These are phyloP conservation scores for Apamea anceps DNA, from an alignment of 2,888 invertebrate genomes.

Conservation along the genomic window DNA sequence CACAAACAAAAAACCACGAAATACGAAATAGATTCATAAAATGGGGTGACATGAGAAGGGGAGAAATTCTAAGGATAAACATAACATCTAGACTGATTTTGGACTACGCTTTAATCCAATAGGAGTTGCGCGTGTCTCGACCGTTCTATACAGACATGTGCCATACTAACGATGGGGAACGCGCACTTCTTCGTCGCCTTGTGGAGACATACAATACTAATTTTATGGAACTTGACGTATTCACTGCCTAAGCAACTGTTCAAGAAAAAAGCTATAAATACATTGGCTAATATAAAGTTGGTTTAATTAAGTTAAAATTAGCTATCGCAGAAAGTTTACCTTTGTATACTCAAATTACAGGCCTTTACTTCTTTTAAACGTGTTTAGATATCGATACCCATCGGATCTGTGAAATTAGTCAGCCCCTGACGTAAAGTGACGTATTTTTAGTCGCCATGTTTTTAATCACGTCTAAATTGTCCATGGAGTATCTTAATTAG, in stretches of 20 bases:
- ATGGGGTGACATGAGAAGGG: not conserved
- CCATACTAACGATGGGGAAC: not conserved
- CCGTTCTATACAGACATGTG: not conserved
- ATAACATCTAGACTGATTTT: not conserved
- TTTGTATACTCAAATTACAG: not conserved
- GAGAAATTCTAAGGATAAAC: not conserved
- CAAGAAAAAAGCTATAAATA: not conserved
- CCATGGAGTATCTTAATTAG: too few relatives aligned
- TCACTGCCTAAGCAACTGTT: not conserved
- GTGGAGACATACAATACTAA: not conserved
- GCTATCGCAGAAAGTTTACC: not conserved
- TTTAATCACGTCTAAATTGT: too few relatives aligned
- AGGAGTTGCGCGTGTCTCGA: not conserved
- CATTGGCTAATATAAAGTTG: not conserved
- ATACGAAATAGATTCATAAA: not conserved
- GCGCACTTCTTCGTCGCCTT: not conserved
- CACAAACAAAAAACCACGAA: too few relatives aligned
- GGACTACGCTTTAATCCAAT: not conserved
- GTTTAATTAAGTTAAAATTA: not conserved
- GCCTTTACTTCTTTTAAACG: too few relatives aligned
- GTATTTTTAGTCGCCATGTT: too few relatives aligned
- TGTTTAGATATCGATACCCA: not conserved
- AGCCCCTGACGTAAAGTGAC: too few relatives aligned
- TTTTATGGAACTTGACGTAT: not conserved
- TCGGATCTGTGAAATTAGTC: too few relatives aligned